These are phyloP conservation scores for Thalassoma bifasciatum DNA, from an alignment of 2,113 vertebrate genomes.

Conservation along the genomic window DNA sequence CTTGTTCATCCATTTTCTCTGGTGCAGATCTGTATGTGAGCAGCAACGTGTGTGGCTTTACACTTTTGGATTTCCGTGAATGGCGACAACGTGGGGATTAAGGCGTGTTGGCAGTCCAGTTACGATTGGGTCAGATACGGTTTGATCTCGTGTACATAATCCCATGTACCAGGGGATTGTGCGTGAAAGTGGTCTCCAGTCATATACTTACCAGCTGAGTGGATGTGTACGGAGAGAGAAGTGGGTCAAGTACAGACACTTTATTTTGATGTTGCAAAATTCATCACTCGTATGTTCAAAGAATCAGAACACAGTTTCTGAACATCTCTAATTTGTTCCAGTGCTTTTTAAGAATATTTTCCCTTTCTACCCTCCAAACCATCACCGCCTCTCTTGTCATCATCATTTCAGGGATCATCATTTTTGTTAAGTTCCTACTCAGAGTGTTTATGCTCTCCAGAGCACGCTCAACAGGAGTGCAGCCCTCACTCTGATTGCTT, in stretches of 20 bases:
- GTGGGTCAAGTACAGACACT: not conserved
- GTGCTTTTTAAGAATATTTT: not conserved
- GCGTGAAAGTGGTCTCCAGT: constrained; percentile 19
- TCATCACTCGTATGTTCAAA: not conserved
- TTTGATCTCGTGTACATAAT: constrained; percentile 34
- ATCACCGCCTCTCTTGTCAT: not conserved
- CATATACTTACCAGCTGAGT: not conserved
- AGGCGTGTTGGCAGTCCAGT: constrained; percentile 5
- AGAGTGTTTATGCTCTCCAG: constrained; percentile 1
- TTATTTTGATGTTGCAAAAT: not conserved
- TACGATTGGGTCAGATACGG: constrained; percentile 24
- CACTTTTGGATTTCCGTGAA: constrained; percentile 7
- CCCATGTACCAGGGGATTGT: constrained; percentile 5
- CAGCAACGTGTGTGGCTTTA: constrained; percentile 8
- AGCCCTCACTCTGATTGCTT: constrained; percentile 12
- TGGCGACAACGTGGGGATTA: constrained; percentile 22
- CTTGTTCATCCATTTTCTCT: not conserved
- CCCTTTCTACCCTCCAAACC: not conserved
- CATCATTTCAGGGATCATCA: not conserved
- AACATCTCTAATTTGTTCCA: not conserved
- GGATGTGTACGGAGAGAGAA: not conserved
- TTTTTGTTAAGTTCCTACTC: constrained; percentile 4
- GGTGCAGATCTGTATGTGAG: not conserved
- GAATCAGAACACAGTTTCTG: not conserved
- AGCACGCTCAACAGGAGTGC: not conserved